Evolutionary conservation across 2,797 vertebrate genomes (phyloP), one percentile per base, ranked within the genome.

Genomic region (Chelonia mydas): DNA sequence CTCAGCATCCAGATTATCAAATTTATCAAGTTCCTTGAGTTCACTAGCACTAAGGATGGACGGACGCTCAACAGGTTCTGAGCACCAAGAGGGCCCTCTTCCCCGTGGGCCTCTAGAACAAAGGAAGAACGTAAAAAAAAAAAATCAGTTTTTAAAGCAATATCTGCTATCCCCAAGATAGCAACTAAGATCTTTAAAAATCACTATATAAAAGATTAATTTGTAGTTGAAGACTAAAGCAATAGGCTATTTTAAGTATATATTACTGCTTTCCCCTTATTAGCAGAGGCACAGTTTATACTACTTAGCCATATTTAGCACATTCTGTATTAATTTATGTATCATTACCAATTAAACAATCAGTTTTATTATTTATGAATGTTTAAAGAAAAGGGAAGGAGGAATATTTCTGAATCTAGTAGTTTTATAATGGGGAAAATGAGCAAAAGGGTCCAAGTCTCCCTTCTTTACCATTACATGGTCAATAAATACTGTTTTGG

Each of bases 41-140:
- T 99, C 99, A 27, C 98, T 99, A 59, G 99, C 99, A 89, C 99
- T 99, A 84, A 99, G 98, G 92, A 99, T 99, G 45, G 99, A 99
- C 4, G 99, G 99, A 72, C 99, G 98, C 84, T 99, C 99, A 11
- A 99, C 88, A 17, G 98, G 98, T 90, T 99, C 99, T 95, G 99
- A 98, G 76, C 98, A 98, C 99, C 99, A 99, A 0, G 99, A 94
- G 45, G 99, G 98, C 68, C 99, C 98, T 96, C 98, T 98, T 84
- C 98, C 95, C 88, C 99, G 98, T 59, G 98, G 98, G 89, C 97
- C 98, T 98, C 99, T 99, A 90, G 65, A 85, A 68, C 37, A 87
- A 96, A 37, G 2, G 55, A 41, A 37, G 84, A 33, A 89, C 81
- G 93, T 23, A 85, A 78, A 83, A 61, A 16, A 5, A 25, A 88